phyloP scores from a whole-genome alignment of 2,888 invertebrate species.

The Portevinia maculata region DNA sequence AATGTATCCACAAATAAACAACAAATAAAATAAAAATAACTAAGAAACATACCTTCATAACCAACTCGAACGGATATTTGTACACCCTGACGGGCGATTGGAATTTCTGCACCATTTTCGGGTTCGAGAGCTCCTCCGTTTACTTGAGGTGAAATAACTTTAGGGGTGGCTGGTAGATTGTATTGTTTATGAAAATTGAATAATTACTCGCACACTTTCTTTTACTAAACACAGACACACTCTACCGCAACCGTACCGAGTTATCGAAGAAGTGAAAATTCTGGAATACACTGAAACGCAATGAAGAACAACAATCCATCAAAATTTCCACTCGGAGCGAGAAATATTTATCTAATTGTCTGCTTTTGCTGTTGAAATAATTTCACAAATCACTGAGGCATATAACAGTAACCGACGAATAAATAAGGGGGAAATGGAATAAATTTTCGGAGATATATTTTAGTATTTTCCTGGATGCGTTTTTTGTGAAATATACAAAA shows the following conservation, averaged over 20 bases:
- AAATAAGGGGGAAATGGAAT: slow-evolving; percentile 47
- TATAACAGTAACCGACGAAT: slow-evolving; percentile 2
- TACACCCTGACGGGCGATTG: slow-evolving; percentile 97
- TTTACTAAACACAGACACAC: slow-evolving; percentile 11
- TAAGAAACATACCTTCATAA: slow-evolving; percentile 90
- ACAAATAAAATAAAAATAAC: slow-evolving; percentile 20
- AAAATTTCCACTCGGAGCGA: slow-evolving; percentile 35
- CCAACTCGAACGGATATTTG: slow-evolving; percentile 96
- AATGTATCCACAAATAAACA: slow-evolving; percentile 29
- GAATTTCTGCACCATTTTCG: slow-evolving; percentile 96
- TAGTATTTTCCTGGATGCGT: slow-evolving; percentile 6
- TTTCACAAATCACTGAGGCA: slow-evolving; percentile 14
- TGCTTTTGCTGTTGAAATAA: not conserved
- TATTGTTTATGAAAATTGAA: slow-evolving; percentile 28
- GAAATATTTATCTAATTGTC: not conserved
- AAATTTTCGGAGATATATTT: slow-evolving; percentile 8
- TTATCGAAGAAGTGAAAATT: slow-evolving; percentile 18
- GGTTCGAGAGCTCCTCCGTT: slow-evolving; percentile 39
- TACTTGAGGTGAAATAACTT: not conserved
- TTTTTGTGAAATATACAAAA: slow-evolving; percentile 53
- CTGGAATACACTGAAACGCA: slow-evolving; percentile 11
- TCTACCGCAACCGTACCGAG: slow-evolving; percentile 1
- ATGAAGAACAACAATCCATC: slow-evolving; percentile 19
- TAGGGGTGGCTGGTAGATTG: not conserved
- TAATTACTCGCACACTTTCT: slow-evolving; percentile 8